A percentile compares a stretch with the other conserved stretches of the same genome.
phyloP scores from a whole-genome alignment of 2,888 invertebrate genomes.

The Hoplodrina blanda region DNA sequence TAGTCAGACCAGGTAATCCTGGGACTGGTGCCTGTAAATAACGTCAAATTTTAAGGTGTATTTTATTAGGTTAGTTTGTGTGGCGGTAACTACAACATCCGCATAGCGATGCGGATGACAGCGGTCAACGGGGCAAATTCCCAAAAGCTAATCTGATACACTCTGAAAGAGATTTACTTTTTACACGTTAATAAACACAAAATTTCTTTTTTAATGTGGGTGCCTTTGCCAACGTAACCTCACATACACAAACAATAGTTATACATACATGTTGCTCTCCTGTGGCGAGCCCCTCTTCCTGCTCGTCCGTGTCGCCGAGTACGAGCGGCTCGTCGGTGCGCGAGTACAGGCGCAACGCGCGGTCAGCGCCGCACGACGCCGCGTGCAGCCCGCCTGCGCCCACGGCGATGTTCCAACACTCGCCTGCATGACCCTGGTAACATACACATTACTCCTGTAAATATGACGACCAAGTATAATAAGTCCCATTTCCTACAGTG shows the following conservation, averaged over 20 bases:
- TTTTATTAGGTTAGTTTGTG: background rate
- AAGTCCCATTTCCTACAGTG: too few relatives aligned
- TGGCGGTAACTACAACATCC: background rate
- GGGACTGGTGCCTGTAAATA: conserved; percentile 90
- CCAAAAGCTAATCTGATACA: too few relatives aligned
- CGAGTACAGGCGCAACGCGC: conserved; percentile 96
- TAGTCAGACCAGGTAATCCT: conserved; percentile 93
- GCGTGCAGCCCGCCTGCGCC: conserved; percentile 95
- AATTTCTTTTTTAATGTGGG: too few relatives aligned
- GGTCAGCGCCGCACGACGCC: conserved; percentile 96
- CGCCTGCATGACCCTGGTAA: conserved; percentile 94
- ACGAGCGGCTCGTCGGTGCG: conserved; percentile 97
- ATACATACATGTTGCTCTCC: conserved; percentile 90
- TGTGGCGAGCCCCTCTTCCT: conserved; percentile 95
- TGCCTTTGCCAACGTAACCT: too few relatives aligned
- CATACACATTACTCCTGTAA: background rate
- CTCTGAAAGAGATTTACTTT: too few relatives aligned
- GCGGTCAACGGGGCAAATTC: too few relatives aligned
- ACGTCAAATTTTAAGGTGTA: conserved; percentile 8
- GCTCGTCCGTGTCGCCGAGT: conserved; percentile 97
- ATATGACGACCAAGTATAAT: too few relatives aligned
- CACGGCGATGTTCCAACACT: conserved; percentile 94
- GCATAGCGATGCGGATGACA: too few relatives aligned
- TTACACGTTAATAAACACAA: too few relatives aligned
- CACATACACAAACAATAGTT: too few relatives aligned